Base-by-base conservation (phyloP, 2,888 invertebrate genomes). In the Agrotis ipsilon region DNA sequence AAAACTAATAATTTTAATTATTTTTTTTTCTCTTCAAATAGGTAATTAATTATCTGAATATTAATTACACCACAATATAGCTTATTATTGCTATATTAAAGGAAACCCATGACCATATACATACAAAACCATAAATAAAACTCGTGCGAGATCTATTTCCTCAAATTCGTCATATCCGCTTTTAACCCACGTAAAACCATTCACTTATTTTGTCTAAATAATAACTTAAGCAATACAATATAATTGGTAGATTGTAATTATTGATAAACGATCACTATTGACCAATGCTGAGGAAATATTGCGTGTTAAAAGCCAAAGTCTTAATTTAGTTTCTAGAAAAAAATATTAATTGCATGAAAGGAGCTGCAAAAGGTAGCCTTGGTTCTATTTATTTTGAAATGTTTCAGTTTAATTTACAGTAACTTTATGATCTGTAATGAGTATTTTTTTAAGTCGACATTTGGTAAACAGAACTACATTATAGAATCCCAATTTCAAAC, bases 211-310 rank as follows among this genome's bases (percentile, higher is more conserved):
- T 80, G 39, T 39, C 43, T 39, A 54, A 70, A 66, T 63, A 63
- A 62, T 54, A 64, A 65, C 24, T 45, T 45, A 21, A 57, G 60
- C 59, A 64, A 63, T 59, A 19, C 43, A 61, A 27, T 49, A 21
- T 52, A 76, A 78, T 76, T 71, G 45, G 11, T 51, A 67, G 81
- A 79, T 81, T 77, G 54, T 58, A 75, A 19, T 72, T 45, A 72
- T 57, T 43, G 78, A 79, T 81, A 77, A 48, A 55, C 46, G 11
- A 27, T 14, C 5, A 27, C 6, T 21, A 63, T 71, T 67, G 77
- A 48, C 6, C 55, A 81, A 70, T 61, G 11, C 13, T 52, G 24
- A 49, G 24, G 43, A 51, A 75, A 63, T 49, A 68, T 79, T 62
- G 66, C 81, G 9, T 76, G 77, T 51, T 27, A 13, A 21, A 19